Evolutionary conservation across 2,113 vertebrate species (phyloP), one percentile per base, ranked within the genome.

Genomic region (Spilogale gracilis): DNA sequence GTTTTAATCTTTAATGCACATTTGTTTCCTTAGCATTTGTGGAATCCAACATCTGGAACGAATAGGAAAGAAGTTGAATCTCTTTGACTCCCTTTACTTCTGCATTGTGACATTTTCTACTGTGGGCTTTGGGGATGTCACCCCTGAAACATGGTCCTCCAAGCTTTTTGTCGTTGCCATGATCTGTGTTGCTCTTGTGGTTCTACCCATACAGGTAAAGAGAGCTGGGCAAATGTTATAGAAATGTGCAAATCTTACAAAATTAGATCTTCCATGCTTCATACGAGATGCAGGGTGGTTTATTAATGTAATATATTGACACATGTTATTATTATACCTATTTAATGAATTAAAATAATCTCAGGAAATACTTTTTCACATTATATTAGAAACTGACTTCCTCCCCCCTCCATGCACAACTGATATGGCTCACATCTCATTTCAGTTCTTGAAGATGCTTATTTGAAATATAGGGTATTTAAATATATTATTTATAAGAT

Each of bases 61-160:
- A 96, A 99, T 99, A 96, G 99, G 99, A 96, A 98, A 99, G 98
- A 99, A 98, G 97, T 85, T 99, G 98, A 99, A 98, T 96, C 98
- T 99, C 89, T 99, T 99, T 89, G 99, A 99, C 95, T 99, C 99
- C 86, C 98, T 99, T 85, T 99, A 99, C 98, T 99, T 99, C 99
- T 99, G 99, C 99, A 99, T 99, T 94, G 99, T 99, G 96, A 99
- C 99, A 14, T 99, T 99, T 98, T 99, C 99, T 60, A 99, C 99
- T 52, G 99, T 99, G 98, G 99, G 99, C 91, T 99, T 99, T 97
- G 99, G 99, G 52, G 99, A 99, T 96, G 99, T 99, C 92, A 99
- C 99, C 38, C 99, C 99, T 61, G 98, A 99, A 96, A 99, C 99
- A 60, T 99, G 99, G 99, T 99, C 99, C 76, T 99, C 99, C 85